These are phyloP conservation scores for Pemphredon lugubris DNA, from an alignment of 2,888 invertebrate genomes.

Conservation along the genomic window DNA sequence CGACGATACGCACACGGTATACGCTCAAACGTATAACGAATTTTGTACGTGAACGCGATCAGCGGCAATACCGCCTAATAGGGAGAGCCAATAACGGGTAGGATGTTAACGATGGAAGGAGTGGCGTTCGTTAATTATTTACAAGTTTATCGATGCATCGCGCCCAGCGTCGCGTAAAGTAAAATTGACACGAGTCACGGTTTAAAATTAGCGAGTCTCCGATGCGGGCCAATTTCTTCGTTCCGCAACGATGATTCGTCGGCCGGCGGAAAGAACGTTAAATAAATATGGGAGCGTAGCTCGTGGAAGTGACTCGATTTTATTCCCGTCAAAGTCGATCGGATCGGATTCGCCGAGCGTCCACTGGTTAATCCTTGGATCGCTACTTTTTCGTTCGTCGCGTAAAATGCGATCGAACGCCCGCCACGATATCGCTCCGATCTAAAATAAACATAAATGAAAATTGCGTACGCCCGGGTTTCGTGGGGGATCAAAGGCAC, in stretches of 20 bases:
- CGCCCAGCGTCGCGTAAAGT: conserved; percentile 55
- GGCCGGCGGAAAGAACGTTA: conserved; percentile 11
- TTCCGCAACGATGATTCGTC: conserved; percentile 57
- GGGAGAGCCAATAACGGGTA: conserved; percentile 65
- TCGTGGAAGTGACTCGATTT: not conserved
- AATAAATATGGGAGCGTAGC: conserved; percentile 34
- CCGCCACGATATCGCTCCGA: too few species aligned
- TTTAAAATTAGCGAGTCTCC: conserved; percentile 54
- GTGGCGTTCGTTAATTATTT: conserved; percentile 72
- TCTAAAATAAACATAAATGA: too few species aligned
- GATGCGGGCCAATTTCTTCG: conserved; percentile 64
- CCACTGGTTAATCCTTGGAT: too few species aligned
- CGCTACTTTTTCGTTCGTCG: too few species aligned
- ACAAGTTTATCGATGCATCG: conserved; percentile 71
- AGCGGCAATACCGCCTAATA: conserved; percentile 57
- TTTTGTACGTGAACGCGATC: conserved; percentile 52
- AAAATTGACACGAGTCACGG: conserved; percentile 58
- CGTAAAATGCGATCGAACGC: too few species aligned
- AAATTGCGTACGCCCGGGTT: too few species aligned
- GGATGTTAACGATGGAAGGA: conserved; percentile 64
- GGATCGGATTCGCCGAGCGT: too few species aligned
- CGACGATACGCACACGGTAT: not conserved
- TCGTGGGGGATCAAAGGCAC: too few species aligned
- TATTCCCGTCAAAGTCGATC: not conserved
- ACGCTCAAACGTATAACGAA: conserved; percentile 49